These are phyloP conservation scores for Xenopus borealis DNA, from an alignment of 2,113 vertebrate genomes.

Conservation along the genomic window DNA sequence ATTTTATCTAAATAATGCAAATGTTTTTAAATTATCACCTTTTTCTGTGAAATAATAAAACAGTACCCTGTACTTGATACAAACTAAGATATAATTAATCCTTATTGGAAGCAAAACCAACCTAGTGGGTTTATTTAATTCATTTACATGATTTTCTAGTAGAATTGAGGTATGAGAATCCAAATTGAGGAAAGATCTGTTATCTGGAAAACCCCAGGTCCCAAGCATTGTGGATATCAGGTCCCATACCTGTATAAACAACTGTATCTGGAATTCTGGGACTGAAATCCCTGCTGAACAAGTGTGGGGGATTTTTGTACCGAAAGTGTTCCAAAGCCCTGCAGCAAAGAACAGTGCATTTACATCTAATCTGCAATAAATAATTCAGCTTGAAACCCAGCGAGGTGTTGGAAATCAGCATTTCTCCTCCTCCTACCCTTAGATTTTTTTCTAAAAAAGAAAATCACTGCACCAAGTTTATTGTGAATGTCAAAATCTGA, in stretches of 20 bases:
- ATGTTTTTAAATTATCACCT: no score
- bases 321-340: conserved; percentile 31
- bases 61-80: no score
- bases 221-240: no score
- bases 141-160: no score
- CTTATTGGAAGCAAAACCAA: no score
- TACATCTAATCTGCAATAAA: conserved; percentile 46
- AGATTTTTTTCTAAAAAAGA: neutral
- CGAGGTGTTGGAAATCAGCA: conserved; percentile 34
- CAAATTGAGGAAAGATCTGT: neutral
- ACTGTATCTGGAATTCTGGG: conserved; percentile 34
- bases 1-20: no score
- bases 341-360: conserved; percentile 33
- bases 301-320: conserved; percentile 15
- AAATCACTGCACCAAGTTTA: conserved; percentile 23
- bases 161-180: no score
- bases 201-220: neutral
- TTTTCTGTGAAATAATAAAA: no score
- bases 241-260: neutral
- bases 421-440: conserved; percentile 24
- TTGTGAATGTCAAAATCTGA: conserved; percentile 1
- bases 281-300: conserved; percentile 37
- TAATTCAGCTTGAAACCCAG: conserved; percentile 40
- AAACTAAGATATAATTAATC: no score
- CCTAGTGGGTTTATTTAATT: no score